Evolutionary conservation across 1,140 invertebrate species (phyloP), one percentile per base, ranked within the genome.

Genomic region (Campodea augens): DNA sequence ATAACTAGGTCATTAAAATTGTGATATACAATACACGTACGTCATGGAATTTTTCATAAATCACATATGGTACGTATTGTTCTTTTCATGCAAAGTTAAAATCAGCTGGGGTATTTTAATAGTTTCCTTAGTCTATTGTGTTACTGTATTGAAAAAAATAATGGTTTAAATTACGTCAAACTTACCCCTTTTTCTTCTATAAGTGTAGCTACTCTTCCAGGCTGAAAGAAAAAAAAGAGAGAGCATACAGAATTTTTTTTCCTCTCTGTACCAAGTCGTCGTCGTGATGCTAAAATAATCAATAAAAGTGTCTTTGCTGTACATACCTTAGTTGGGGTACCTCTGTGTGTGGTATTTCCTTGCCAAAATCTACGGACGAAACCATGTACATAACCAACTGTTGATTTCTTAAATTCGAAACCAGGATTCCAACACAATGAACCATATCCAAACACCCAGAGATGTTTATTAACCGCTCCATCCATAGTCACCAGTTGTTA

Each of bases 401-500:
- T 64, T 22, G 74, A 75, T 53, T 75, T 71, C 47, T 71, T 65
- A 57, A 74, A 86, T 46, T 76, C 67, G 57, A 90, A 89, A 22
- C 84, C 84, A 0, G 84, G 85, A 59, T 78, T 68, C 85, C 85
- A 90, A 62, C 83, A 84, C 3, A 90, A 57, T 1, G 82, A 86
- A 10, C 85, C 85, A 53, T 89, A 89, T 0, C 81, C 84, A 53
- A 88, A 89, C 13, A 89, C 70, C 84, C 83, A 88, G 19, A 74
- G 54, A 12, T 44, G 7, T 7, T 32, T 32, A 15, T 7, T 32
- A 32, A 10, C 27, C 7, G 15, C 27, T 32, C 27, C 27, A 32
- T 32, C 27, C 27, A 32, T 32, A 15, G 27, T 32, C 27, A 32
- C n/a, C n/a, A n/a, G n/a, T n/a, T n/a, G n/a, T n/a, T n/a, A n/a